Evolutionary conservation across 1,140 invertebrate genomes (phyloP).

Genomic region (Hylaeus anthracinus): DNA sequence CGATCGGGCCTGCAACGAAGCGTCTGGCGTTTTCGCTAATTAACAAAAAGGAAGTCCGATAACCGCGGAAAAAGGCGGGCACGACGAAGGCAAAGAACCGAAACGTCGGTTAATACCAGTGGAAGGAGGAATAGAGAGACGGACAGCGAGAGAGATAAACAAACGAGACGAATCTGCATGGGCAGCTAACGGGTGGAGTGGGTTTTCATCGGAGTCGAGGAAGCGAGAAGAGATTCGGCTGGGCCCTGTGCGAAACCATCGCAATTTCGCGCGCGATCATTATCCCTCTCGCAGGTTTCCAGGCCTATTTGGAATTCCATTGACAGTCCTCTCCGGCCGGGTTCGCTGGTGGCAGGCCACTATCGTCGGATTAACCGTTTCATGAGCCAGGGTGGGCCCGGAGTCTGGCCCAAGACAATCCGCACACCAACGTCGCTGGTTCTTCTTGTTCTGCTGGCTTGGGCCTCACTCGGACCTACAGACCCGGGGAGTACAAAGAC

Average conservation of each 20-base stretch:
- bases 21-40: conserved; percentile 14
- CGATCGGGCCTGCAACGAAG: neutral
- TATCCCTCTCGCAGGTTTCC: conserved; percentile 45
- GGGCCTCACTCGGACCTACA: conserved; percentile 26
- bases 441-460: conserved; percentile 48
- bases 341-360: conserved; percentile 45
- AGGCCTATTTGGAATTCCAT: conserved; percentile 57
- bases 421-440: conserved; percentile 36
- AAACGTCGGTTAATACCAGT: conserved; percentile 5
- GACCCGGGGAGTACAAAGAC: conserved; percentile 61
- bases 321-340: conserved; percentile 51
- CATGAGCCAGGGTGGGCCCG: conserved; percentile 51
- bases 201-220: neutral
- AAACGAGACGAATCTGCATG: conserved; percentile 16
- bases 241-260: conserved; percentile 1
- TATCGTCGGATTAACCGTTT: conserved; percentile 62
- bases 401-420: conserved; percentile 48
- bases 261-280: conserved; percentile 57
- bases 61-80: conserved; percentile 32
- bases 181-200: conserved; percentile 23
- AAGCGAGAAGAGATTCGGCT: conserved; percentile 7
- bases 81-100: conserved; percentile 3
- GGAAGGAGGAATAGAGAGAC: neutral
- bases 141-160: neutral
- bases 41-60: conserved; percentile 36